These are phyloP conservation scores for Oreochromis aureus DNA, from an alignment of 2,113 vertebrate species.

Conservation along the genomic window DNA sequence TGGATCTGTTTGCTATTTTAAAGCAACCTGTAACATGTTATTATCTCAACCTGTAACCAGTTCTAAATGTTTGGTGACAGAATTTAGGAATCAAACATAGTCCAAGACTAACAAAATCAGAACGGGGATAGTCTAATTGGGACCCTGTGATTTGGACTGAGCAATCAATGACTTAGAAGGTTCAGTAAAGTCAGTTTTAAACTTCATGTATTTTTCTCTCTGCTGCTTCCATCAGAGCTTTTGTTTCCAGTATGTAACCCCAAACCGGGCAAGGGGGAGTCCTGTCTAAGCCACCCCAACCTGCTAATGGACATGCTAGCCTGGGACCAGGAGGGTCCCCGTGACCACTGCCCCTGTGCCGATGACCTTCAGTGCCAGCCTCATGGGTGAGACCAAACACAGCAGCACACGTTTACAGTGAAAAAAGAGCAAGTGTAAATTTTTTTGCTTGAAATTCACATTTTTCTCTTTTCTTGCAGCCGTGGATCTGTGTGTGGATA, in stretches of 20 bases:
- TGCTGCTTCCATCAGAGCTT: conserved; percentile 68
- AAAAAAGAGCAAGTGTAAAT: not conserved
- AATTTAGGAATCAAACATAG: not conserved
- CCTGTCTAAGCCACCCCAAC: conserved; percentile 78
- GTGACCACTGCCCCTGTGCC: conserved; percentile 83
- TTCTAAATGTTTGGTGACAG: not conserved
- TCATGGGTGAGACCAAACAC: conserved; percentile 71
- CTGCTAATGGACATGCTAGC: conserved; percentile 83
- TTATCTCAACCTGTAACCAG: not conserved
- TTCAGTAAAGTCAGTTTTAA: not conserved
- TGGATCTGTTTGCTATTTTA: not conserved
- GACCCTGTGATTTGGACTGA: not conserved
- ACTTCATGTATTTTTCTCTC: not conserved
- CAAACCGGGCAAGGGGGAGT: conserved; percentile 74
- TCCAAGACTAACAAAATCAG: not conserved
- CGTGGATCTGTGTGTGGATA: conserved; percentile 53
- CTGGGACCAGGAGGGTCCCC: conserved; percentile 86
- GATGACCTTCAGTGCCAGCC: conserved; percentile 78
- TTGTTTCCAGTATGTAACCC: conserved; percentile 90
- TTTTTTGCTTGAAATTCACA: not conserved
- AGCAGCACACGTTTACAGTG: rapidly evolving
- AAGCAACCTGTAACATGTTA: not conserved
- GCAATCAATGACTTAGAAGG: rapidly evolving
- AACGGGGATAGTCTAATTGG: not conserved
- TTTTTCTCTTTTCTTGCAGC: conserved; percentile 21